phyloP scores from a whole-genome alignment of 2,888 invertebrate species.

The Leucoptera coffeella region DNA sequence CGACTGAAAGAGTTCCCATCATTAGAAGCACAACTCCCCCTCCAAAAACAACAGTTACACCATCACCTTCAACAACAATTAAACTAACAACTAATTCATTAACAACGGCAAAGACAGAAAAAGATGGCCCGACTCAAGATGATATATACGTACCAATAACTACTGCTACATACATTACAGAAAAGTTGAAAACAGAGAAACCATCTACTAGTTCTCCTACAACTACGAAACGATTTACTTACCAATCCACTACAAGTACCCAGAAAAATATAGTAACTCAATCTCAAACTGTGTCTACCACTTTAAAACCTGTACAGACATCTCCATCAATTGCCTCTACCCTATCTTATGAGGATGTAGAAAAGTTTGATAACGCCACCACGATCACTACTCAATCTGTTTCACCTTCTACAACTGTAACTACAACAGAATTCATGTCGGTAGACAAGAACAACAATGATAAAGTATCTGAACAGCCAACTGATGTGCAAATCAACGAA shows the following conservation, averaged over 20 bases:
- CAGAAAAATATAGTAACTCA: no score
- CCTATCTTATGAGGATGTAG: slow-evolving; percentile 12
- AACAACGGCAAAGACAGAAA: no score
- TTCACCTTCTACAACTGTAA: slow-evolving; percentile 27
- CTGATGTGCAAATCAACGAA: slow-evolving; percentile 12
- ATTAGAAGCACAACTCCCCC: slow-evolving; percentile 1
- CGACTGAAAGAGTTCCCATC: slow-evolving; percentile 1
- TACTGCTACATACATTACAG: no score
- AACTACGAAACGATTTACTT: slow-evolving; percentile 8
- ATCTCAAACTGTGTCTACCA: no score
- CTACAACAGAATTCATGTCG: slow-evolving; percentile 22
- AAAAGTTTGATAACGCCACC: slow-evolving; percentile 20
- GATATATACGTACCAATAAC: no score
- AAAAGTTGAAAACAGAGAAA: no score
- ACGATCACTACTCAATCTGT: slow-evolving; percentile 40
- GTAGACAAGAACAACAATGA: slow-evolving; percentile 10
- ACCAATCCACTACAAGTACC: slow-evolving; percentile 6
- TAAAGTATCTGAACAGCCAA: slow-evolving; percentile 7
- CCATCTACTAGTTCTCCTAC: slow-evolving; percentile 6
- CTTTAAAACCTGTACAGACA: no score
- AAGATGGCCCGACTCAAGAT: no score
- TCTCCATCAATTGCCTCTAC: slow-evolving; percentile 10
- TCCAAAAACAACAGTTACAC: slow-evolving; percentile 1
- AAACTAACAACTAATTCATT: slow-evolving; percentile 6
- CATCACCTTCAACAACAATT: slow-evolving; percentile 9